Evolutionary conservation across 1,140 invertebrate species (phyloP), one percentile per base, ranked within the genome.

Genomic region (Drosophila oshimai): DNA sequence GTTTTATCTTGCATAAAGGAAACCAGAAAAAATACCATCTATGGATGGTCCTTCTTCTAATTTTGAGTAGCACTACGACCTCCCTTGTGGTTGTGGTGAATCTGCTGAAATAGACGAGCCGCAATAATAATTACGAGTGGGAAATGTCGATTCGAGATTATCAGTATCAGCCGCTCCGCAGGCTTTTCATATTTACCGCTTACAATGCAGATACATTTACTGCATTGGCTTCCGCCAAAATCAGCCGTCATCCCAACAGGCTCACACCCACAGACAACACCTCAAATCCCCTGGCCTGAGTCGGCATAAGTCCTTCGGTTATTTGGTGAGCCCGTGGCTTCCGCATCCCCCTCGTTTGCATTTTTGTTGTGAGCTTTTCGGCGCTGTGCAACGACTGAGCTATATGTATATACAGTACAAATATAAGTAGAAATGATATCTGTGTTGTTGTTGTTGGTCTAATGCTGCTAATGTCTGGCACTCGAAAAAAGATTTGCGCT

Each of bases 401-500:
- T 26, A 34, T 36, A 17, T 13, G 29, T 58, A 28, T 51, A 44
- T 22, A 28, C n/a, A n/a, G n/a, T 71, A 47, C 17, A 70, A 39
- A 42, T 54, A 39, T 13, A 9, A 49, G 24, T 73, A 47, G 55
- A 53, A 58, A 54, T 74, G 55, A 60, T 76, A 55, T 70, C 64
- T 77, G 58, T 77, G 44, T 28, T 58, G 51, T 62, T 71, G 73
- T 77, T 78, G 54, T 65, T 73, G 57, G 53, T 73, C 68, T 87
- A 87, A 87, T 87, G 76, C 81, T 87, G 75, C 75, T 86, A 86
- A 86, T 86, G 75, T 76, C 80, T 86, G 62, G 80, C 75, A 86
- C 81, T 86, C 81, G 67, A 84, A 86, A 84, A 84, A 80, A 83
- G 74, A 83, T 83, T 83, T 83, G 46, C 58, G 62, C 62, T 51